Evolutionary conservation across 2,888 invertebrate genomes (phyloP), one percentile per base, ranked within the genome.

Genomic region (Acholoe squamosa): DNA sequence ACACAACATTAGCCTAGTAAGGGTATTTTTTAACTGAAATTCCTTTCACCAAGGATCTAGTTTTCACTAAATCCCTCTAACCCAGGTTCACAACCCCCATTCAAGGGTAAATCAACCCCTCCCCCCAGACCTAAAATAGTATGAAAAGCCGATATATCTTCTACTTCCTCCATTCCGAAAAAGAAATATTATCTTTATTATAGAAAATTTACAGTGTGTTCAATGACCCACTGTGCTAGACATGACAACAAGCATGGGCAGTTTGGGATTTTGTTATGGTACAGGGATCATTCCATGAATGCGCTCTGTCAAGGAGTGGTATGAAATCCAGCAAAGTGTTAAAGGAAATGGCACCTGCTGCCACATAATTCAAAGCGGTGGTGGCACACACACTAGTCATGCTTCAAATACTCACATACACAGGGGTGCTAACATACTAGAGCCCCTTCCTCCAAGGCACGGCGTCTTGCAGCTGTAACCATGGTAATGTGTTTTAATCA

Each of bases 381-480:
- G 84, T 54, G 86, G 86, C 52, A 28, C 31, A n/a, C n/a, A 28
- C 54, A 14, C 86, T 52, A 52, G n/a, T 54, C 86, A 86, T 86
- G 54, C 52, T 86, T 52, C 54, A 28, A 25, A 54, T 86, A 86
- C 86, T 86, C 54, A 54, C 86, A 54, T 52, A 86, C 86, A 86
- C 28, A n/a, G 86, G 52, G 86, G 56, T 28, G 86, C 86, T 86
- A 86, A 19, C 34, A 80, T n/a, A 86, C 54, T 14, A 54, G 25
- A 25, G 86, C 86, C 10, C 86, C 86, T 86, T 28, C 86, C 56
- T 86, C 86, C 56, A 86, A 25, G 52, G 86, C 86, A 5, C 86
- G 52, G 0, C 86, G 52, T 54, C 86, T 22, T 7, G 86, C 86
- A 86, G 86, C 86, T 86, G 86, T 52, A 86, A 86, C 56, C 86